phyloP scores from a whole-genome alignment of 2,797 vertebrate species.

The Poeciliopsis turneri region DNA sequence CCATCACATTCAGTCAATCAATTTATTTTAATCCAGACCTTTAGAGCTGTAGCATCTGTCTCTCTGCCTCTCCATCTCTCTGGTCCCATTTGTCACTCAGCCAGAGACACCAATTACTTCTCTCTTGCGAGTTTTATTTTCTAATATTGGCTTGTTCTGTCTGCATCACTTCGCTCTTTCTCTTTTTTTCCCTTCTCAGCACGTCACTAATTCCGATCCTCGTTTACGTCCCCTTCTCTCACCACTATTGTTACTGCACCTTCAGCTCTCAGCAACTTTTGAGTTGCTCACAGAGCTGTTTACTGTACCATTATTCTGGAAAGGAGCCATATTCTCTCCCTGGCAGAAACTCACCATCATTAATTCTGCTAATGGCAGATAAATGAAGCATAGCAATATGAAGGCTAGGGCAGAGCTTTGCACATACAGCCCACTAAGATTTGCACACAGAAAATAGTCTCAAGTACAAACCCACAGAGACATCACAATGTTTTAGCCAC shows the following conservation, averaged over 20 bases:
- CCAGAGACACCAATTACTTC: conserved; percentile 36
- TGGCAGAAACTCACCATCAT: conserved; percentile 63
- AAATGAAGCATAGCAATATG: conserved; percentile 74
- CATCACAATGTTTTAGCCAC: conserved; percentile 20
- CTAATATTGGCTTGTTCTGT: conserved; percentile 16
- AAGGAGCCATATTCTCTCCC: conserved; percentile 51
- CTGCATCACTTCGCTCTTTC: conserved; percentile 19
- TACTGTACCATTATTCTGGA: conserved; percentile 43
- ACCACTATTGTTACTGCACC: conserved; percentile 10
- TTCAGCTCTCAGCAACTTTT: conserved; percentile 10
- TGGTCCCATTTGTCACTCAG: conserved; percentile 27
- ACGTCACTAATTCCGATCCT: conserved; percentile 22
- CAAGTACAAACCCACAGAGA: conserved; percentile 16
- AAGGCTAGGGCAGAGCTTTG: conserved; percentile 22
- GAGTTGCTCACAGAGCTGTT: conserved; percentile 37
- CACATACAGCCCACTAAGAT: conserved; percentile 14
- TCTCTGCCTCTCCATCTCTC: conserved; percentile 20
- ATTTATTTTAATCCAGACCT: background rate
- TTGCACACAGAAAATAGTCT: conserved; percentile 14
- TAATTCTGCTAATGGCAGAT: conserved; percentile 77
- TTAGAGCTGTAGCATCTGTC: no score
- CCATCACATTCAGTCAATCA: background rate
- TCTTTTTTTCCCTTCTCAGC: conserved; percentile 1
- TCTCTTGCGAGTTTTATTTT: conserved; percentile 21
- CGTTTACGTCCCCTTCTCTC: conserved; percentile 30